Base-by-base conservation (phyloP, 1,140 invertebrate genomes). In the Cherax destructor region DNA sequence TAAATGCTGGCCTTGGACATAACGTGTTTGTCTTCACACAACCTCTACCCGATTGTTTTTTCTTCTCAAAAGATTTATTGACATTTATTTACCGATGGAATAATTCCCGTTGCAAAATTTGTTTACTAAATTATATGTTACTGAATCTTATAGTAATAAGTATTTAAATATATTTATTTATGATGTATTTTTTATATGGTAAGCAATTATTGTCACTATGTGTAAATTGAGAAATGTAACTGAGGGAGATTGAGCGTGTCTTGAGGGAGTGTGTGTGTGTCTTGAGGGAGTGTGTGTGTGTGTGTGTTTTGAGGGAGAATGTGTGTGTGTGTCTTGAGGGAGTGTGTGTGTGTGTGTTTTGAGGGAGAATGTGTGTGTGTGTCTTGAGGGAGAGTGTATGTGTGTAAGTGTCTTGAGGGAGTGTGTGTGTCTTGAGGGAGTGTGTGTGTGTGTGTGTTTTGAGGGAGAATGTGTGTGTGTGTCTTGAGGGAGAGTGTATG, bases 131-230 rank as follows among this genome's bases (percentile, higher is more conserved):
- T 11, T 30, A 7, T 18, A 21, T 65, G 69, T 74, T 30, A 74
- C n/a, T 5, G 47, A 69, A 47, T 49, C 61, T 30, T 11, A 47
- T 69, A 83, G 56, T 18, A 69, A 49, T 69, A 47, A 83, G 59
- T 69, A 83, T 83, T 83, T 83, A 83, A 83, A 41, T 69, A 65
- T 83, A 83, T 30, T 69, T 83, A 83, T 83, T 69, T 65, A 24
- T 41, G 21, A 21, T 69, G 56, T 47, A 69, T 83, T 69, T 65
- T 56, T 74, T 41, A 74, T 74, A 74, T 74, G 69, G 5, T 10
- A 30, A 74, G 30, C 13, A 18, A 30, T 74, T 74, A 3, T 30
- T 21, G 7, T 30, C 24, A 30, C 69, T 74, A 18, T 72, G 69
- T 30, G 69, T 6, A 21, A 30, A 10, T 3, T 30, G n/a, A 74